These are phyloP conservation scores for Poeciliopsis presidionis DNA, from an alignment of 2,797 vertebrate species.

Conservation along the genomic window DNA sequence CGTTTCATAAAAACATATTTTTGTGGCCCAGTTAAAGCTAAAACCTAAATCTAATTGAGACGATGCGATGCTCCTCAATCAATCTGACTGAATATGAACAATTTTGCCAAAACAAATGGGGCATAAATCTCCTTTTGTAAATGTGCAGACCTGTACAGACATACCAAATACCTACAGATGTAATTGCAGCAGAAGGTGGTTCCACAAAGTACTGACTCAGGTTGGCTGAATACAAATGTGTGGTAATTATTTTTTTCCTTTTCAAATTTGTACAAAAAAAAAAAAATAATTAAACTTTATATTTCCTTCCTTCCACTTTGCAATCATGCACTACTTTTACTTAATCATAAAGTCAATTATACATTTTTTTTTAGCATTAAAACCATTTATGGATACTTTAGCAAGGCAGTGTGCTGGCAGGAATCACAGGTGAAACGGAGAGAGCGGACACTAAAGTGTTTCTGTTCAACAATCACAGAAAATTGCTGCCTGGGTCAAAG, in stretches of 20 bases:
- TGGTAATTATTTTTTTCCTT: too few species aligned
- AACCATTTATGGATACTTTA: background rate
- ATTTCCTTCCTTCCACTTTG: background rate
- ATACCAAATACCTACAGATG: background rate
- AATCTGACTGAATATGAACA: background rate
- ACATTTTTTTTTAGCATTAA: background rate
- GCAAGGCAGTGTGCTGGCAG: background rate
- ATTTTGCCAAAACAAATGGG: background rate
- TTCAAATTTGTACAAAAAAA: background rate
- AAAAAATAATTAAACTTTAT: background rate
- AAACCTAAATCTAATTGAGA: background rate
- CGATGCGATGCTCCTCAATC: background rate
- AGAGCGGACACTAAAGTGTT: background rate
- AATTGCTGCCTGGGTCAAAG: constrained; percentile 2
- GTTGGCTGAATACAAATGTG: background rate
- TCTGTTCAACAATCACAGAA: constrained; percentile 2
- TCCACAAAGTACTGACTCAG: background rate
- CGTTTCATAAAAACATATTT: background rate
- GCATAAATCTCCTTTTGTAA: background rate
- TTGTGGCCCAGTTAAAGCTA: background rate
- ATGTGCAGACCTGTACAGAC: background rate
- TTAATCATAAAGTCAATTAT: background rate
- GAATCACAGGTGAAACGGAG: background rate
- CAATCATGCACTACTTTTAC: background rate
- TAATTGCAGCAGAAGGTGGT: background rate